Base-by-base conservation (phyloP, 2,888 invertebrate species). In the Stomorhina lunata region DNA sequence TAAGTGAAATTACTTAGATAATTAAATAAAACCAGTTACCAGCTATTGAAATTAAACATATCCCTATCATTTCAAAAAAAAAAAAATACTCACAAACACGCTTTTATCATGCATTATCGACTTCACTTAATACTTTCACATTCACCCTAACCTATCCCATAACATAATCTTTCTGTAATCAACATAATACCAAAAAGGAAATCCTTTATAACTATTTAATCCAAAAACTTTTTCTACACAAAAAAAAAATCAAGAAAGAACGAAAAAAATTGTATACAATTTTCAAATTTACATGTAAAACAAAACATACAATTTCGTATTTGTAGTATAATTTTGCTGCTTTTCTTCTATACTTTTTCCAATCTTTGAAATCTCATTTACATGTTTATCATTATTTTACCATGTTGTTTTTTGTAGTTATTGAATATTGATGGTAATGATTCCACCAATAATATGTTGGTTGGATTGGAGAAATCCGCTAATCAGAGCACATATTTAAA, bases 401-500 rank as follows among this genome's bases (percentile, higher is more conserved):
- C 80, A 80, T 63, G 80, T 82, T 82, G 75, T 84, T 86, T 86
- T 86, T 88, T 87, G 85, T 88, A 91, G 91, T 88, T 90, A 83
- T 88, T 91, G 87, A 90, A 88, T 86, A 90, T 90, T 88, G 91
- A 90, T 88, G 89, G 88, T 89, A 91, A 90, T 89, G 90, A 90
- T 87, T 87, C 90, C 84, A 79, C 82, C 82, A 89, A 89, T 86
- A 88, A 89, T 88, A 89, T 90, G 87, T 88, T 88, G 87, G 90
- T 91, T 86, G 90, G 90, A 86, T 88, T 90, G 88, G 90, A 90
- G 85, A 90, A 90, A 84, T 86, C 89, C 83, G 86, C 87, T 86
- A 90, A 89, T 89, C 90, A 89, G 86, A 88, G 90, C 87, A 91
- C 90, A 86, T 87, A 90, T 87, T 87, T 90, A 88, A 89, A 90